Conservation (phyloP, 2,888 invertebrate species). For the Ectemnius lituratus region DNA sequence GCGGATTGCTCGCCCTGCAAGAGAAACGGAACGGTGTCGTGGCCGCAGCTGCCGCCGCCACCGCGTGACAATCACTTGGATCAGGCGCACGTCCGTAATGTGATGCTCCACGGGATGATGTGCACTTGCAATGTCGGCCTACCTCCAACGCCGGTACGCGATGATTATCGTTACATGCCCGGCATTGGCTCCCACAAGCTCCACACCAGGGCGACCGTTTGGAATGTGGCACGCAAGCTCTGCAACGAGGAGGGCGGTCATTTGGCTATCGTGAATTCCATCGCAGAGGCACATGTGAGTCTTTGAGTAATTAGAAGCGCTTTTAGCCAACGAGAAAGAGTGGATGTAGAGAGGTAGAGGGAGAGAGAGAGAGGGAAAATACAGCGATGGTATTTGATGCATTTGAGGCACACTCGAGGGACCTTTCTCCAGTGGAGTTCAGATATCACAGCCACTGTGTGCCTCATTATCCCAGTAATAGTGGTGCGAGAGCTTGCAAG, state of each 20-base stretch:
- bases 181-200: slow-evolving; percentile 70
- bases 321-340: background rate
- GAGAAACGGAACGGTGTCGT: slow-evolving; percentile 6
- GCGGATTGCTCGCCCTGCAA: background rate
- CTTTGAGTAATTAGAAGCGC: background rate
- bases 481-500: no score
- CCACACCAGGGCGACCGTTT: slow-evolving; percentile 62
- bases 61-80: slow-evolving; percentile 26
- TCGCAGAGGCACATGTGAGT: slow-evolving; percentile 54
- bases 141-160: slow-evolving; percentile 52
- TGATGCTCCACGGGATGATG: slow-evolving; percentile 65
- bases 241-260: slow-evolving; percentile 72
- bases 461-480: no score
- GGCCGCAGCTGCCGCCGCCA: slow-evolving; percentile 13
- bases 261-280: slow-evolving; percentile 64
- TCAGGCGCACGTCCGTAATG: slow-evolving; percentile 24
- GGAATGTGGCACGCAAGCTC: slow-evolving; percentile 70
- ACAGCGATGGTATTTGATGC: no score
- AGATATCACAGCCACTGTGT: no score
- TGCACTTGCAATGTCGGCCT: slow-evolving; percentile 66
- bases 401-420: no score
- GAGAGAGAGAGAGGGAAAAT: no score
- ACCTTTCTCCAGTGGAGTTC: no score
- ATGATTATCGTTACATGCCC: slow-evolving; percentile 67
- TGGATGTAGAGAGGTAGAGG: no score